Evolutionary conservation across 2,888 invertebrate genomes (phyloP).

Genomic region (Sphaerophoria taeniata): DNA sequence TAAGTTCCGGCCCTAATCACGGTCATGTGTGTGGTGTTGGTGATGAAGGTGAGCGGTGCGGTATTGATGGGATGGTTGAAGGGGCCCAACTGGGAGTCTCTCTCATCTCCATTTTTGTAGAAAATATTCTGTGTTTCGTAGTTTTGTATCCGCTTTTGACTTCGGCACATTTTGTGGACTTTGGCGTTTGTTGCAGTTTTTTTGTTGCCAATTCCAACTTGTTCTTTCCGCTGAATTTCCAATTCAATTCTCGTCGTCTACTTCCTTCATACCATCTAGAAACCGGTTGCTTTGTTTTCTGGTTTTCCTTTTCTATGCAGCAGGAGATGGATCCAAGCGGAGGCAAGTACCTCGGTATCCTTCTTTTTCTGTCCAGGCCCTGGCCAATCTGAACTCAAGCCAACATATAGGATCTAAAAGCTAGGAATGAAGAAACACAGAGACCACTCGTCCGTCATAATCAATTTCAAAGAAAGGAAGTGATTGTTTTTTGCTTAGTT

Average conservation of each 20-base stretch:
- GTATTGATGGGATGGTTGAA: background rate
- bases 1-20: conserved; percentile 63
- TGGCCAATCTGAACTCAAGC: background rate
- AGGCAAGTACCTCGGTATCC: conserved; percentile 42
- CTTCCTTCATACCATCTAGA: conserved; percentile 69
- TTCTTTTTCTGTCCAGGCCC: conserved; percentile 7
- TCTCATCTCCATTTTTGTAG: conserved; percentile 16
- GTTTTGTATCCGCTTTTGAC: conserved; percentile 65
- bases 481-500: conserved; percentile 42
- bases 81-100: conserved; percentile 16
- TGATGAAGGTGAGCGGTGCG: conserved; percentile 6
- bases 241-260: conserved; percentile 73
- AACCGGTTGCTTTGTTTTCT: conserved; percentile 67
- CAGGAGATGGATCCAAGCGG: conserved; percentile 48
- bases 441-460: conserved; percentile 71
- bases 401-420: conserved; percentile 1
- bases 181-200: conserved; percentile 51
- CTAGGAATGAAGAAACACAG: conserved; percentile 14
- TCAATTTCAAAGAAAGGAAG: conserved; percentile 72
- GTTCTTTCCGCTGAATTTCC: conserved; percentile 60
- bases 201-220: conserved; percentile 24
- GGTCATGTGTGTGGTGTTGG: conserved; percentile 5
- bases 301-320: conserved; percentile 57
- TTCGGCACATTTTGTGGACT: conserved; percentile 50
- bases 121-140: conserved; percentile 9